A percentile compares a stretch with the other conserved stretches of the same genome.
phyloP scores from a whole-genome alignment of 2,888 invertebrate species.

The Drosophila rellima region DNA sequence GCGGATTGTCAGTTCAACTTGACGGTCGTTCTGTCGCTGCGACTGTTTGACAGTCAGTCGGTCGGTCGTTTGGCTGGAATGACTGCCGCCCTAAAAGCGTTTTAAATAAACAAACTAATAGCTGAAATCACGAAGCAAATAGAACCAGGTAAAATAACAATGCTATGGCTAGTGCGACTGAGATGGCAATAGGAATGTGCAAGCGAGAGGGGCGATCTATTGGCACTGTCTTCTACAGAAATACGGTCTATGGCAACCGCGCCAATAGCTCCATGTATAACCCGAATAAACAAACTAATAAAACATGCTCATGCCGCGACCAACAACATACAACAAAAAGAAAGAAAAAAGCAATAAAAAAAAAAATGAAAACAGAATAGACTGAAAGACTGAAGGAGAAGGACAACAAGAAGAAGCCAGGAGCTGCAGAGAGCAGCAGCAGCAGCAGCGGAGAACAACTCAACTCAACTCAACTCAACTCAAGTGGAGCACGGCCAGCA shows the following conservation, averaged over 20 bases:
- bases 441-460: conserved; percentile 18
- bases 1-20: conserved; percentile 31
- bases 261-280: conserved; percentile 79
- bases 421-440: conserved; percentile 46
- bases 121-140: conserved; percentile 75
- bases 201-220: conserved; percentile 40
- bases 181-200: conserved; percentile 2
- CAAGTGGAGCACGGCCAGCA: conserved; percentile 10
- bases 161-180: conserved; percentile 6
- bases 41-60: conserved; percentile 40
- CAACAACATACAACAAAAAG: conserved; percentile 28
- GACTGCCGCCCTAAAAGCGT: conserved; percentile 72
- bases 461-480: conserved; percentile 2
- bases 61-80: conserved; percentile 26
- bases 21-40: conserved; percentile 33
- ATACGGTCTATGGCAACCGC: conserved; percentile 84
- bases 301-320: conserved; percentile 72
- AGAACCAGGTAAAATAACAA: conserved; percentile 45
- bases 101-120: conserved; percentile 82
- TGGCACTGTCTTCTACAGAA: conserved; percentile 39
- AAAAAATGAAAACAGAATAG: conserved; percentile 31
- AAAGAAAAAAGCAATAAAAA: conserved; percentile 9
- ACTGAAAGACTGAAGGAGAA: conserved; percentile 54
- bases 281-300: conserved; percentile 86
- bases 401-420: conserved; percentile 29